Conservation (phyloP, 1,140 invertebrate species). For the Drosophila carrolli region DNA sequence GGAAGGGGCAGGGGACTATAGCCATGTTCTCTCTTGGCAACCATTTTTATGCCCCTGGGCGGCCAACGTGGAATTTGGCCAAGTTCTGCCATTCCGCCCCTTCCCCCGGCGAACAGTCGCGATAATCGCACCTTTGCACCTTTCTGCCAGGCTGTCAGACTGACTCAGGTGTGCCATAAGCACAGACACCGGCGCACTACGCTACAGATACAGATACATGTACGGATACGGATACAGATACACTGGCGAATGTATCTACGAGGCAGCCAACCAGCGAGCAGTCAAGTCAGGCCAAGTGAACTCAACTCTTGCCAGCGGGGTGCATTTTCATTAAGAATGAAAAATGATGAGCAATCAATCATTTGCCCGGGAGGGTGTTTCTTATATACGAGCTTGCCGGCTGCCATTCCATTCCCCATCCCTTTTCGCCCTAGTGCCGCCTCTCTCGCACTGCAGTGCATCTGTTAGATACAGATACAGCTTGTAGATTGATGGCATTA, state of each 20-base stretch:
- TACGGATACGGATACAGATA: slow-evolving; percentile 17
- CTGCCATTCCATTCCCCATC: slow-evolving; percentile 33
- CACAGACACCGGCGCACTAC: slow-evolving; percentile 1
- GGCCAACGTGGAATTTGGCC: slow-evolving; percentile 73
- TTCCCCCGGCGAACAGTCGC: slow-evolving; percentile 38
- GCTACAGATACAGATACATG: slow-evolving; percentile 12
- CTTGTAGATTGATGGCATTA: slow-evolving; percentile 83
- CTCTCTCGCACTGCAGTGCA: slow-evolving; percentile 36
- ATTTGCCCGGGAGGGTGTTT: slow-evolving; percentile 83
- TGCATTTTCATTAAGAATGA: slow-evolving; percentile 85
- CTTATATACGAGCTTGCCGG: slow-evolving; percentile 45
- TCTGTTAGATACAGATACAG: slow-evolving; percentile 72
- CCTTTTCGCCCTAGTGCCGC: slow-evolving; percentile 23
- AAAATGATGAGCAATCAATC: slow-evolving; percentile 85
- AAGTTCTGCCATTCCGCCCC: slow-evolving; percentile 40
- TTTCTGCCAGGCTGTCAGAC: slow-evolving; percentile 60
- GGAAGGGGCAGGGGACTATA: not conserved
- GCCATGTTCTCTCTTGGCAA: slow-evolving; percentile 59
- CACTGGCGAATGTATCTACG: slow-evolving; percentile 28
- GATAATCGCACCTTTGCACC: slow-evolving; percentile 81
- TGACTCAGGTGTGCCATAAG: slow-evolving; percentile 69
- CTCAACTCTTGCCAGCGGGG: slow-evolving; percentile 83
- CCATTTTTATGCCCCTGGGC: slow-evolving; percentile 74
- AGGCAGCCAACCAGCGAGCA: slow-evolving; percentile 48
- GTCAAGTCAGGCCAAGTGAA: slow-evolving; percentile 18